Percentiles rank a stretch among this genome's conserved stretches.
Conservation (phyloP, 2,797 vertebrate species). For the Sebastolobus alascanus region DNA sequence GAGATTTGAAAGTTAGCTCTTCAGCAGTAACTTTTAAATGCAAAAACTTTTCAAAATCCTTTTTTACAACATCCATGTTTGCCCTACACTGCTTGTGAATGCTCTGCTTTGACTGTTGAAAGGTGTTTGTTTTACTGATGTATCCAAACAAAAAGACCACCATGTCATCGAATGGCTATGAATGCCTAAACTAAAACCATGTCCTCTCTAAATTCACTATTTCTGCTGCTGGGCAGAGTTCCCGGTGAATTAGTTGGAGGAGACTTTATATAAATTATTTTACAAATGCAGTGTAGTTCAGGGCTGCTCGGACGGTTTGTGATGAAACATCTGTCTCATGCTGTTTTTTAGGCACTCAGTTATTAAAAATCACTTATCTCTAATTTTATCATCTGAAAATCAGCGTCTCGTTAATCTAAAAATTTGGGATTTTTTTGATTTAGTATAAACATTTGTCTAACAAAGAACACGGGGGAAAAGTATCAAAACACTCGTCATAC, state of each 20-base stretch:
- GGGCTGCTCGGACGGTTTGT: background rate
- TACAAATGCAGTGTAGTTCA: background rate
- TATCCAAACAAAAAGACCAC: background rate
- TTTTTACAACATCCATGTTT: background rate
- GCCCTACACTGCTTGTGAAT: background rate
- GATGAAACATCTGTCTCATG: background rate
- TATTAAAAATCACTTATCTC: background rate
- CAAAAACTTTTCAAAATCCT: background rate
- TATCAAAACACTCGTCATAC: constrained; percentile 35
- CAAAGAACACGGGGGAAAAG: constrained; percentile 13
- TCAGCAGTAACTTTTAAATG: background rate
- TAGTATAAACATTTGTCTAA: constrained; percentile 21
- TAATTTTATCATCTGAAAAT: background rate
- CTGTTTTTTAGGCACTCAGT: constrained; percentile 18
- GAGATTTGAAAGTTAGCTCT: background rate
- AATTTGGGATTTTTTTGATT: constrained; percentile 8
- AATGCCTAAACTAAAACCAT: background rate
- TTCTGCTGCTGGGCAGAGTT: background rate
- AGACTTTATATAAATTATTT: background rate
- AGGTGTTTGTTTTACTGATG: background rate
- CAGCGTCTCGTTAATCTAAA: constrained; percentile 17
- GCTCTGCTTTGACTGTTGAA: constrained; percentile 8
- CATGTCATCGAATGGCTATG: background rate
- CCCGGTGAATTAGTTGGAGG: background rate
- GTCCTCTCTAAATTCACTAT: background rate